These are phyloP conservation scores for Trachymyrmex septentrionalis DNA, from an alignment of 1,140 invertebrate genomes.

Conservation along the genomic window DNA sequence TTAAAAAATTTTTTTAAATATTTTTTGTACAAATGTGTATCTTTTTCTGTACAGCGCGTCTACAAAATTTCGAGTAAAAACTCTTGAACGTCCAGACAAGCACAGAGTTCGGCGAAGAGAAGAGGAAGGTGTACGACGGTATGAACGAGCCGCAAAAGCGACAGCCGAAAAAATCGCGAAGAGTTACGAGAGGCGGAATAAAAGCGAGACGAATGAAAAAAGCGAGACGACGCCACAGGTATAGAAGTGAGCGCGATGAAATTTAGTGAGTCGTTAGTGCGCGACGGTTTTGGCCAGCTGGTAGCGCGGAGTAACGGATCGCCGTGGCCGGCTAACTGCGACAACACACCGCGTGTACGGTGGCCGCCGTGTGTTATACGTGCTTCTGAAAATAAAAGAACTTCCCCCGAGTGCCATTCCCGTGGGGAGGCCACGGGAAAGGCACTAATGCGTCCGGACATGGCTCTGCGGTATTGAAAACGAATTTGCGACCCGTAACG, in stretches of 20 bases:
- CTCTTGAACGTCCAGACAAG: background rate
- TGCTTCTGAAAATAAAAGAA: constrained; percentile 48
- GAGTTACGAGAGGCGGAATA: constrained; percentile 65
- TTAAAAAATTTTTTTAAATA: background rate
- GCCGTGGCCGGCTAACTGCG: constrained; percentile 60
- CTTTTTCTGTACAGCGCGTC: background rate
- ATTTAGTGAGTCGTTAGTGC: constrained; percentile 79
- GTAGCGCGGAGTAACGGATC: constrained; percentile 75
- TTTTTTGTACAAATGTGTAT: background rate
- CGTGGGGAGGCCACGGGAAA: background rate
- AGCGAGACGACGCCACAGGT: background rate
- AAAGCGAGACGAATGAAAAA: constrained; percentile 72
- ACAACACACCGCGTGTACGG: background rate
- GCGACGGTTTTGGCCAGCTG: constrained; percentile 77
- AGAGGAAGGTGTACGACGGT: background rate
- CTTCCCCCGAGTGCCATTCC: constrained; percentile 26
- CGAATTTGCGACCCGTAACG: constrained; percentile 49
- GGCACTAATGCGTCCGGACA: constrained; percentile 50
- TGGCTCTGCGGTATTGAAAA: constrained; percentile 58
- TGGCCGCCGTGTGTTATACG: constrained; percentile 28
- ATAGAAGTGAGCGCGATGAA: constrained; percentile 67
- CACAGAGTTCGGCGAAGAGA: too few species aligned
- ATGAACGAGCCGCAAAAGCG: constrained; percentile 21
- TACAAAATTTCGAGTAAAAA: background rate
- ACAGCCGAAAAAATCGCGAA: constrained; percentile 45